Base-by-base conservation (phyloP, 1,140 invertebrate species). In the Patella vulgata region DNA sequence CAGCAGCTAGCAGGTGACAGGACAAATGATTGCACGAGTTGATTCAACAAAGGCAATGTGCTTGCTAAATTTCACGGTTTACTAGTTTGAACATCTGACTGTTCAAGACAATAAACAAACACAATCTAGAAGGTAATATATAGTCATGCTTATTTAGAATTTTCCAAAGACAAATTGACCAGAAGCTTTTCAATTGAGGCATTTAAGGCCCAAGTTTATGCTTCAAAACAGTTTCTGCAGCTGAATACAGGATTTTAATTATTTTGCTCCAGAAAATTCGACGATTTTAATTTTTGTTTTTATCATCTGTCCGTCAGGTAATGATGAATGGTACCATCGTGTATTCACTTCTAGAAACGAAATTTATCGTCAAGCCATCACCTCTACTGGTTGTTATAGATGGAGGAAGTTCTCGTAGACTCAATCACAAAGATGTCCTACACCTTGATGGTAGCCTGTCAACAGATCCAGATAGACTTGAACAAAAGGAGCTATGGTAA, bases 301-400 rank as follows among this genome's bases (percentile, higher is more conserved):
- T 48, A 19, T 61, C 21, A 44, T n/a, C n/a, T n/a, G n/a, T n/a
- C n/a, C 50, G 61, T 4, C 42, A 76, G 74, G 74, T 77, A 14
- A 42, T 58, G 21, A 70, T 74, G 59, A 66, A 65, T 30, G 63
- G 54, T 19, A 70, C 72, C 8, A 70, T 70, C 27, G 74, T 77
- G 6, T 66, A 70, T 46, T 46, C 63, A 14, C 59, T 56, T 19
- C 28, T 36, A 1, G 33, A 59, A 28, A 53, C 53, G 2, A 17
- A 50, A 2, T 8, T 77, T 2, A 28, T 28, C 12, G 54, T 77
- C 28, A 28, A 62, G 8, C 59, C 63, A 3, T 54, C 62, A 33
- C 55, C 61, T 9, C 46, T 77, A 1, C 14, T 43, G 0, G 58
- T 54, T 30, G 27, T 52, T 28, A 75, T 77, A 40, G 36, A 46